phyloP scores from a whole-genome alignment of 2,797 vertebrate species.

The Intellagama lesueurii region DNA sequence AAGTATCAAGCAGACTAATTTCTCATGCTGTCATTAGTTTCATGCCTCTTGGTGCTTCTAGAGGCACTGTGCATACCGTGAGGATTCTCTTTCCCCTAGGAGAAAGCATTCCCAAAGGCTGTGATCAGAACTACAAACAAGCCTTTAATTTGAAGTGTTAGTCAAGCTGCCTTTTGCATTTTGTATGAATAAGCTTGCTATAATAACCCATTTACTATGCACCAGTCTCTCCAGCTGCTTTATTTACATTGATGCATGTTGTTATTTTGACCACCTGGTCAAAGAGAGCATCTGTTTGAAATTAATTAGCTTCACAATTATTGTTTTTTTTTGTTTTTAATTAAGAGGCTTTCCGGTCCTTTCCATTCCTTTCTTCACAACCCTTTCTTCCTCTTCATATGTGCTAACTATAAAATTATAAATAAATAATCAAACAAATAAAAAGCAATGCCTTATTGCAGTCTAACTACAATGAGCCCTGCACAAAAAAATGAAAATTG shows the following conservation, averaged over 20 bases:
- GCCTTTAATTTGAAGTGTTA: background rate
- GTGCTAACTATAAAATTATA: background rate
- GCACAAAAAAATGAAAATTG: slow-evolving; percentile 15
- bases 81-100: background rate
- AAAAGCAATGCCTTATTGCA: slow-evolving; percentile 23
- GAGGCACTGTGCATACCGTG: background rate
- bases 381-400: rapidly evolving
- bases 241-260: background rate
- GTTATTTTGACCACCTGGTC: background rate
- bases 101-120: rapidly evolving
- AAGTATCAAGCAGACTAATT: background rate
- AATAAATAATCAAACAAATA: background rate
- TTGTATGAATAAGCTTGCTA: background rate
- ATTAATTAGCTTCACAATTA: background rate
- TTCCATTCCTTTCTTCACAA: slow-evolving; percentile 1
- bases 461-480: background rate
- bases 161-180: background rate
- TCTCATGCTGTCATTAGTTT: background rate
- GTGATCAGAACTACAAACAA: rapidly evolving
- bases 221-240: background rate
- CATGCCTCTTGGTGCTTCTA: background rate
- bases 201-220: background rate
- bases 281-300: slow-evolving; percentile 41
- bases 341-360: slow-evolving; percentile 6
- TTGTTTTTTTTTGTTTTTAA: slow-evolving; percentile 19